These are phyloP conservation scores for Acanthiza pusilla DNA, from an alignment of 2,797 vertebrate genomes.

Conservation along the genomic window DNA sequence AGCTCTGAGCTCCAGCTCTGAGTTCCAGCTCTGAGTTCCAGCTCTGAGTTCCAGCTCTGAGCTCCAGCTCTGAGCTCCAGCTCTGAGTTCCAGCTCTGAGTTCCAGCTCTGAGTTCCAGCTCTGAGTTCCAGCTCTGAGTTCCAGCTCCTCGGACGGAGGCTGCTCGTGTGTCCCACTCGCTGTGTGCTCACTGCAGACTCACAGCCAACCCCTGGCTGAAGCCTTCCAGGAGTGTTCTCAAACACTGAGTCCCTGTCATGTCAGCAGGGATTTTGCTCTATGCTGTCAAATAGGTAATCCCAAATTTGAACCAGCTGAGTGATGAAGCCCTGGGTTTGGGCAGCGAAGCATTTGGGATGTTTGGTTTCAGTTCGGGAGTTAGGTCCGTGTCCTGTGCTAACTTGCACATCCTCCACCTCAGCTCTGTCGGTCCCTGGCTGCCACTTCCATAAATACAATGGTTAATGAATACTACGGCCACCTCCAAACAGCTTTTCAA, in stretches of 20 bases:
- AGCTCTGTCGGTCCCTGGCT: background rate
- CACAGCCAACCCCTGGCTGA: background rate
- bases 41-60: background rate
- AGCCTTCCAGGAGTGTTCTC: background rate
- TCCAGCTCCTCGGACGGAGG: background rate
- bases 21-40: too few relatives aligned
- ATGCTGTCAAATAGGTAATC: background rate
- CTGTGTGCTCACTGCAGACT: background rate
- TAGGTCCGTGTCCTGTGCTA: background rate
- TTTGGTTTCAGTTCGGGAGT: background rate
- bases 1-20: background rate
- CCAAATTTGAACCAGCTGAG: background rate
- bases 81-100: too few relatives aligned
- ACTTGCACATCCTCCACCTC: background rate
- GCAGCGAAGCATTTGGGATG: background rate
- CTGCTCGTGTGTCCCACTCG: background rate
- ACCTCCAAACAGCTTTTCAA: background rate
- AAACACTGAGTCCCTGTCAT: background rate
- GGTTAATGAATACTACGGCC: background rate
- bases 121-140: background rate
- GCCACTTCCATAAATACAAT: background rate
- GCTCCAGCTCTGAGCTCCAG: background rate
- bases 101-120: background rate
- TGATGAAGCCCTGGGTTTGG: background rate
- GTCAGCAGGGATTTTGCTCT: background rate